phyloP scores from a whole-genome alignment of 2,888 invertebrate genomes.

The Glyphotaelius pellucidus region DNA sequence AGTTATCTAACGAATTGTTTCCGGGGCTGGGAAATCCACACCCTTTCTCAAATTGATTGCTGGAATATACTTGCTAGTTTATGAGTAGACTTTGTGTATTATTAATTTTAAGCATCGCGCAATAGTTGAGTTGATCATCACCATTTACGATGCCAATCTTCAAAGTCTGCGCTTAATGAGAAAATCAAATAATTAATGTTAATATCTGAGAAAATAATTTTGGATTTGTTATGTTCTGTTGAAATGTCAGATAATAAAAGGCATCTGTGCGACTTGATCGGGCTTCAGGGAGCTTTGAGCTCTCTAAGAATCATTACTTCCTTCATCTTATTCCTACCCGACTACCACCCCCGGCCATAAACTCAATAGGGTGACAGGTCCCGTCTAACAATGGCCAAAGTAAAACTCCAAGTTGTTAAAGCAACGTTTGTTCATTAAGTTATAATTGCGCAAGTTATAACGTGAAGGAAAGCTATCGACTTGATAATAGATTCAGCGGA shows the following conservation, averaged over 20 bases:
- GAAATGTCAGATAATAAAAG: slow-evolving; percentile 39
- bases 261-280: slow-evolving; percentile 53
- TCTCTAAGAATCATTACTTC: slow-evolving; percentile 49
- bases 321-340: not conserved
- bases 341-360: slow-evolving; percentile 4
- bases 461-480: slow-evolving; percentile 49
- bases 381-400: slow-evolving; percentile 37
- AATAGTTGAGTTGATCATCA: not conserved
- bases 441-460: slow-evolving; percentile 49
- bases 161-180: not conserved
- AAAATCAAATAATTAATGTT: slow-evolving; percentile 1
- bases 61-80: not conserved
- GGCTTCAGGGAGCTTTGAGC: slow-evolving; percentile 28
- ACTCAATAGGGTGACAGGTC: slow-evolving; percentile 44
- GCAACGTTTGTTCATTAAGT: slow-evolving; percentile 49
- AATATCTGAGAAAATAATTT: slow-evolving; percentile 19
- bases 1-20: too few species aligned
- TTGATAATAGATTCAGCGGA: slow-evolving; percentile 52
- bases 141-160: not conserved
- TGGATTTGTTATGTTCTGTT: slow-evolving; percentile 29
- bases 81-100: not conserved
- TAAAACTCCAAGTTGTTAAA: slow-evolving; percentile 47
- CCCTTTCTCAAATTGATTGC: too few species aligned
- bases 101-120: not conserved
- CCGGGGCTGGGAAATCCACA: too few species aligned